Percentiles rank a stretch among this genome's conserved stretches.
Conservation (phyloP, 2,888 invertebrate genomes). For the Polyommatus icarus region DNA sequence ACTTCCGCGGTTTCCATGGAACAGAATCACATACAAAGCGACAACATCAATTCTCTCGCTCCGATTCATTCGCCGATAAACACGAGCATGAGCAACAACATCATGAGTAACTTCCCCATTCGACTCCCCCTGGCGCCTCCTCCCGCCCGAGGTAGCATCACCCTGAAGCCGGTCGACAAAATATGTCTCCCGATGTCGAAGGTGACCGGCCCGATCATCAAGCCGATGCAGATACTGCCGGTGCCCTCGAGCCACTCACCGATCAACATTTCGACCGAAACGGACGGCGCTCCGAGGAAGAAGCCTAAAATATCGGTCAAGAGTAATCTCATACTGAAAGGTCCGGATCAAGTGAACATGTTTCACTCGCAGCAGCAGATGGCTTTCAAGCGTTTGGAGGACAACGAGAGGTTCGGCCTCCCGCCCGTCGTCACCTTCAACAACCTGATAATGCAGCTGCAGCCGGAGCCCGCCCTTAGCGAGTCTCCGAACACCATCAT, state of each 20-base stretch:
- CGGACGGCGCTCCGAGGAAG: slow-evolving; percentile 66
- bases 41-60: slow-evolving; percentile 57
- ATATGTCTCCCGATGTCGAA: slow-evolving; percentile 62
- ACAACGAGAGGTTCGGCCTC: slow-evolving; percentile 67
- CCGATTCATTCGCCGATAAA: slow-evolving; percentile 58
- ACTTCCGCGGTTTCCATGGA: slow-evolving; percentile 58
- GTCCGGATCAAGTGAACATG: slow-evolving; percentile 74
- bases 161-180: slow-evolving; percentile 65
- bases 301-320: slow-evolving; percentile 78
- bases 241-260: slow-evolving; percentile 70
- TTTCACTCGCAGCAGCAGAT: slow-evolving; percentile 76
- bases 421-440: slow-evolving; percentile 73
- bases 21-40: slow-evolving; percentile 59
- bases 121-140: slow-evolving; percentile 59
- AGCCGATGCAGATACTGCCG: slow-evolving; percentile 68
- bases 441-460: slow-evolving; percentile 72
- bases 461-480: slow-evolving; percentile 62
- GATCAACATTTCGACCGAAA: slow-evolving; percentile 56
- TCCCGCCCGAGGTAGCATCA: slow-evolving; percentile 63
- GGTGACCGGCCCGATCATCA: slow-evolving; percentile 70
- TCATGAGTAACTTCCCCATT: slow-evolving; percentile 72
- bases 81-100: slow-evolving; percentile 59
- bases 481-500: slow-evolving; percentile 65
- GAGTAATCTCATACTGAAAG: slow-evolving; percentile 74
- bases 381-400: slow-evolving; percentile 70